Conservation (phyloP, 2,113 vertebrate genomes). For the Rattus rattus region DNA sequence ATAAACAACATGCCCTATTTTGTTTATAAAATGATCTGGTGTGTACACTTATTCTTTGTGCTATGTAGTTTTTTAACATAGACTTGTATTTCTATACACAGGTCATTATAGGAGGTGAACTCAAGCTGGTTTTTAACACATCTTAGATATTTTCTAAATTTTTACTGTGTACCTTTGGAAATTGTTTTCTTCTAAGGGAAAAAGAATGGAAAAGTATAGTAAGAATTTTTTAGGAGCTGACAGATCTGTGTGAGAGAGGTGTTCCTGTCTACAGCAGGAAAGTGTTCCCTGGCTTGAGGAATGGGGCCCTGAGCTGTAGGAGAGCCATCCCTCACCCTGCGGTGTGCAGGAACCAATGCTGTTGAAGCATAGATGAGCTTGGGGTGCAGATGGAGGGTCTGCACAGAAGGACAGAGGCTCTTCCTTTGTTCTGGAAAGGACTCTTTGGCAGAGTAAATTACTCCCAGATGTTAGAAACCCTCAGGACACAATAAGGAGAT, state of each 20-base stretch:
- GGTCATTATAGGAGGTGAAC: neutral
- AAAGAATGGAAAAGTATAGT: neutral
- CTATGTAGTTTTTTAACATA: neutral
- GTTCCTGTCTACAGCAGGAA: neutral
- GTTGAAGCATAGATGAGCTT: neutral
- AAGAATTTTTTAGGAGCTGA: neutral
- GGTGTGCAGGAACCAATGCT: neutral
- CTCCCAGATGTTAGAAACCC: neutral
- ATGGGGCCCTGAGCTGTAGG: neutral
- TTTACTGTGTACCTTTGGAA: constrained; percentile 43
- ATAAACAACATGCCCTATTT: neutral
- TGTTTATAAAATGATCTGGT: neutral
- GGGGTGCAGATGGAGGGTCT: neutral
- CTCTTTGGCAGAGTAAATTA: neutral
- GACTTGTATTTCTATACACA: neutral
- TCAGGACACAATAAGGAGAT: neutral
- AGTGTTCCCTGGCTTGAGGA: neutral
- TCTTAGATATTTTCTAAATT: constrained; percentile 11
- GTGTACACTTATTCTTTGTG: neutral
- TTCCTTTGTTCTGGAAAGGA: neutral
- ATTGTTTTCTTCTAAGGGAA: constrained; percentile 15
- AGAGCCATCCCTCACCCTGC: neutral
- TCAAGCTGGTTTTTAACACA: neutral
- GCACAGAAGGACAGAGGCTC: too few relatives aligned
- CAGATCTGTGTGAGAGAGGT: neutral